phyloP scores from a whole-genome alignment of 1,140 invertebrate genomes.

The Nilaparvata lugens region DNA sequence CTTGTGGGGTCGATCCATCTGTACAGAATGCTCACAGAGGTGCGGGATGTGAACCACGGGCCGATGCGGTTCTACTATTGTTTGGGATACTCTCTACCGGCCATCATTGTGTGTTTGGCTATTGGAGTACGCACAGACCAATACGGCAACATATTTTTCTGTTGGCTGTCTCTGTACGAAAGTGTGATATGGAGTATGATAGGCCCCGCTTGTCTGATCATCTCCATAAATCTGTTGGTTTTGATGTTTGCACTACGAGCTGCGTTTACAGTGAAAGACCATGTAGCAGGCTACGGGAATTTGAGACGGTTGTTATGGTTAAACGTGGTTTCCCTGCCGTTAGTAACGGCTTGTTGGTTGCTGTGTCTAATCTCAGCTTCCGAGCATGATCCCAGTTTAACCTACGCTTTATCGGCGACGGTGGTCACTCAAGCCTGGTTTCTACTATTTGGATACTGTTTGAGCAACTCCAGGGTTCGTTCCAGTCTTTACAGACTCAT shows the following conservation, averaged over 20 bases:
- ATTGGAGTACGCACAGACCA: constrained; percentile 90
- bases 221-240: constrained; percentile 66
- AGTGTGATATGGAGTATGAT: constrained; percentile 86
- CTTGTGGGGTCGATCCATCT: constrained; percentile 86
- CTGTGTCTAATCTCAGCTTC: constrained; percentile 70
- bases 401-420: constrained; percentile 58
- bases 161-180: constrained; percentile 90
- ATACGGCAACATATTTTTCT: constrained; percentile 89
- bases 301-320: constrained; percentile 70
- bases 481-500: constrained; percentile 54
- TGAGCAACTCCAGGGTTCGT: constrained; percentile 67
- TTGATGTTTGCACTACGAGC: constrained; percentile 78
- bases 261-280: constrained; percentile 83
- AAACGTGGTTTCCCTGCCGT: constrained; percentile 64
- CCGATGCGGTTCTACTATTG: constrained; percentile 90
- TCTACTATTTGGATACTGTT: constrained; percentile 72
- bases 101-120: constrained; percentile 80
- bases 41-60: constrained; percentile 92
- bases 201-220: constrained; percentile 68
- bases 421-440: constrained; percentile 64
- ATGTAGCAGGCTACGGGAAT: constrained; percentile 83
- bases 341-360: constrained; percentile 71
- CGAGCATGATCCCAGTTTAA: constrained; percentile 59
- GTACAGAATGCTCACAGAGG: constrained; percentile 89
- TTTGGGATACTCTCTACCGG: constrained; percentile 90